Evolutionary conservation across 2,888 invertebrate genomes (phyloP).

Genomic region (Torymus texanus): DNA sequence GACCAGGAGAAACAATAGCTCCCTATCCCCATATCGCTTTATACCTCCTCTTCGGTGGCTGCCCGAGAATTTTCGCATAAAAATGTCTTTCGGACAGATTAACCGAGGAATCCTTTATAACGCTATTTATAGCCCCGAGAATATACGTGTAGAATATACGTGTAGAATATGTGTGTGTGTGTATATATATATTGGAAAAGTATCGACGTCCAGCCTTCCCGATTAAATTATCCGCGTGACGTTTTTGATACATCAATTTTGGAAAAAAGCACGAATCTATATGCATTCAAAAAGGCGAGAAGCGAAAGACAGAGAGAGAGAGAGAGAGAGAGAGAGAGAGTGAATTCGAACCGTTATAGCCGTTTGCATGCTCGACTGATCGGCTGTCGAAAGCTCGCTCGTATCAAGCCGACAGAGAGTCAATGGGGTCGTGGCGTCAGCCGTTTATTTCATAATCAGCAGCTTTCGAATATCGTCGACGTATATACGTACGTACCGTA

Average conservation of each 20-base stretch:
- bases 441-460: conserved; percentile 73
- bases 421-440: conserved; percentile 57
- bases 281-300: conserved; percentile 1
- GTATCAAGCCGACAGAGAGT: conserved; percentile 54
- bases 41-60: background rate
- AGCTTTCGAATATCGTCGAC: conserved; percentile 68
- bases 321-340: conserved; percentile 17
- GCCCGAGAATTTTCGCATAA: background rate
- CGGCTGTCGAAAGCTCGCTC: conserved; percentile 57
- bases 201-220: too few species aligned
- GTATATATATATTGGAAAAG: too few species aligned
- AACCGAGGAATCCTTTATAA: background rate
- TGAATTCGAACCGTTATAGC: too few species aligned
- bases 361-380: conserved; percentile 36
- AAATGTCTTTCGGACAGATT: conserved; percentile 27
- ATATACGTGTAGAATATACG: too few species aligned
- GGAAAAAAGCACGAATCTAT: background rate
- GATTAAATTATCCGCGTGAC: too few species aligned
- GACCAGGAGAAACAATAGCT: conserved; percentile 42
- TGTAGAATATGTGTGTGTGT: too few species aligned
- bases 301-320: conserved; percentile 5
- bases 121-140: too few species aligned
- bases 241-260: too few species aligned
- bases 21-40: conserved; percentile 1
- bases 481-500: background rate